These are phyloP conservation scores for Caenorhabditis macrosperma DNA, from an alignment of 2,888 invertebrate genomes.

Conservation along the genomic window DNA sequence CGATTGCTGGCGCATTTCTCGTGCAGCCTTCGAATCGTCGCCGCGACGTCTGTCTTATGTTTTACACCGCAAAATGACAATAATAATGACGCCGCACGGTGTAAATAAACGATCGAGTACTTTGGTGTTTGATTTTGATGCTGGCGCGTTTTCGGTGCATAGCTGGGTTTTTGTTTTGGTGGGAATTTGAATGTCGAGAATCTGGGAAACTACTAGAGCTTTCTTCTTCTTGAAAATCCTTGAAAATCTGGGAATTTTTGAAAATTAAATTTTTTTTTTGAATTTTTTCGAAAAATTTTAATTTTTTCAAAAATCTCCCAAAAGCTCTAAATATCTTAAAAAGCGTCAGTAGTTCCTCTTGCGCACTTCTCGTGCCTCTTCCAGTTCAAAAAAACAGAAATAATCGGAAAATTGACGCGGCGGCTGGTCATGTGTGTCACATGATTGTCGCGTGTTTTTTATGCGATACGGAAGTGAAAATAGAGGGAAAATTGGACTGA, in stretches of 20 bases:
- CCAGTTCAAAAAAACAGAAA: neutral
- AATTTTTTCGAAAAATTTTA: neutral
- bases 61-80: neutral
- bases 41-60: neutral
- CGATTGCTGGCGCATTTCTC: neutral
- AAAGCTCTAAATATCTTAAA: neutral
- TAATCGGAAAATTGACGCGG: neutral
- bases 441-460: conserved; percentile 10
- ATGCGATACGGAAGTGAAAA: neutral
- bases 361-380: neutral
- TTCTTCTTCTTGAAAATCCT: too few species aligned
- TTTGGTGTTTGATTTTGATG: conserved; percentile 1
- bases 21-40: too few species aligned
- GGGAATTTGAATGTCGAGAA: too few species aligned
- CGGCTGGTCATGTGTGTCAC: conserved; percentile 8
- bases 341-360: neutral
- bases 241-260: neutral
- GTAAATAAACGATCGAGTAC: neutral
- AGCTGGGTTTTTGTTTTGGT: too few species aligned
- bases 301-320: neutral
- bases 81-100: too few species aligned
- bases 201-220: too few species aligned
- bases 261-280: neutral
- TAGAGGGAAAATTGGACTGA: neutral
- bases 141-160: neutral